A percentile compares a stretch with the other conserved stretches of the same genome.
Evolutionary conservation across 2,888 invertebrate species (phyloP).

Genomic region (Biston betularia): DNA sequence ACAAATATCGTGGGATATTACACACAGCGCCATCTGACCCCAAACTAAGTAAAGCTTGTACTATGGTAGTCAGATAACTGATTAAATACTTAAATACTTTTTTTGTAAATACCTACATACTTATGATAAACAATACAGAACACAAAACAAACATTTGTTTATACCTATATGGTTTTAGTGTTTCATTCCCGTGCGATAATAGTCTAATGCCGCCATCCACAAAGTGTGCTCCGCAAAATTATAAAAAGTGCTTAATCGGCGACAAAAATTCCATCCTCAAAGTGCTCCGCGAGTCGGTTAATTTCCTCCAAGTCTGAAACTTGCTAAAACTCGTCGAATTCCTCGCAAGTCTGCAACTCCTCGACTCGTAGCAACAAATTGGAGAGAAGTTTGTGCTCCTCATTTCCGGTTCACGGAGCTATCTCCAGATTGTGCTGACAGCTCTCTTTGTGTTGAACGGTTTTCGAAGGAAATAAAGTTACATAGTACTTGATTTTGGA

Average conservation of each 20-base stretch:
- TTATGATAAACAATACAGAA: too few relatives aligned
- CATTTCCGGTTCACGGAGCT: slow-evolving; percentile 41
- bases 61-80: too few relatives aligned
- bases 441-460: slow-evolving; percentile 12
- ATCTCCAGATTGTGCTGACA: slow-evolving; percentile 11
- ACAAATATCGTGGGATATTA: too few relatives aligned
- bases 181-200: too few relatives aligned
- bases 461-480: neutral
- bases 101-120: too few relatives aligned
- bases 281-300: slow-evolving; percentile 19
- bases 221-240: neutral
- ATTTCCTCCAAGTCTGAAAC: slow-evolving; percentile 27
- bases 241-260: neutral
- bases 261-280: slow-evolving; percentile 1
- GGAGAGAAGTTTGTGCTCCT: slow-evolving; percentile 40
- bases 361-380: slow-evolving; percentile 31
- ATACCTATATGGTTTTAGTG: too few relatives aligned
- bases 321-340: slow-evolving; percentile 9
- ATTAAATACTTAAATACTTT: too few relatives aligned
- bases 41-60: too few relatives aligned
- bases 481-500: neutral
- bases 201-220: too few relatives aligned
- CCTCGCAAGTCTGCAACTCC: slow-evolving; percentile 16
- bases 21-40: too few relatives aligned
- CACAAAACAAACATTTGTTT: too few relatives aligned